Conservation (phyloP, 2,797 vertebrate species). For the Sebastes hopkinsi region DNA sequence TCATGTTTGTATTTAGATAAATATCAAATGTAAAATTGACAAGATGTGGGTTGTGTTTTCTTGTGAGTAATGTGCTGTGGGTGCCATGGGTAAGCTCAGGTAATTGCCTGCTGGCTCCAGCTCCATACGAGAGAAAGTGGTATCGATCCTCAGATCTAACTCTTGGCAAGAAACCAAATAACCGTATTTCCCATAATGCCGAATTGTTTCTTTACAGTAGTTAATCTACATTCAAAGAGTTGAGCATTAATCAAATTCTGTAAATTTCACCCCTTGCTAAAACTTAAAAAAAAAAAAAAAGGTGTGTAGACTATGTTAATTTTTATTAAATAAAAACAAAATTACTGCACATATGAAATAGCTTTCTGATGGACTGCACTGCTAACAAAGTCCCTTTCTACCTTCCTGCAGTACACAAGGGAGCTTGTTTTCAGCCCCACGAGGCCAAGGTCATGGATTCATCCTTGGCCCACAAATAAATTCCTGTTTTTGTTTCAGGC, state of each 20-base stretch:
- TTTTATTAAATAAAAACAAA: neutral
- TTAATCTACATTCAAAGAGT: neutral
- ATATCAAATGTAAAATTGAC: neutral
- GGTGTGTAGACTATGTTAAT: neutral
- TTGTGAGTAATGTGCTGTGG: neutral
- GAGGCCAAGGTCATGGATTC: conserved; percentile 16
- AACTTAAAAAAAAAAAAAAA: neutral
- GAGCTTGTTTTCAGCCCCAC: conserved; percentile 20
- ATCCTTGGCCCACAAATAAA: conserved; percentile 20
- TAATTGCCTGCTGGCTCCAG: neutral
- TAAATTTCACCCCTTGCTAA: neutral
- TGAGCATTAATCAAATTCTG: neutral
- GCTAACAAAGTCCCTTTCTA: neutral
- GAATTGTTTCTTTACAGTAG: neutral
- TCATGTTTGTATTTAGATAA: neutral
- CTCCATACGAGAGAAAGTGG: neutral
- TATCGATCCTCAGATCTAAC: neutral
- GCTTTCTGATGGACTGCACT: neutral
- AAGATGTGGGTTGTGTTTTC: neutral
- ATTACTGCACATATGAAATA: neutral
- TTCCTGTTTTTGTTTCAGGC: conserved; percentile 44
- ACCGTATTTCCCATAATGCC: neutral
- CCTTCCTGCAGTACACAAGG: neutral
- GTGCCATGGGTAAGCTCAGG: neutral
- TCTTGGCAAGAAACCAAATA: neutral